phyloP scores from a whole-genome alignment of 1,140 invertebrate species.

The Drosophila quadrilineata region DNA sequence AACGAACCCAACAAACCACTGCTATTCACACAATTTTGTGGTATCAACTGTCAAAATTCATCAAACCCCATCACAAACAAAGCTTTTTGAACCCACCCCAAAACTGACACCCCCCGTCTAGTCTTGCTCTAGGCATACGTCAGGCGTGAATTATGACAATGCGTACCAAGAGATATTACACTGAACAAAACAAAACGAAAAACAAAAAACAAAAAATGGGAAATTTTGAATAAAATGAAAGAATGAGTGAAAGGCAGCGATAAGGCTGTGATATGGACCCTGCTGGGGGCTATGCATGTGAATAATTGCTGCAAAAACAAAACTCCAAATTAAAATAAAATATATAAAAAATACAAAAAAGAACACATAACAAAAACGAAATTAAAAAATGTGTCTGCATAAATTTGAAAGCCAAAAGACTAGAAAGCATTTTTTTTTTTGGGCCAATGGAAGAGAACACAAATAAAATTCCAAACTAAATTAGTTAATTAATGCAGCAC shows the following conservation, averaged over 20 bases:
- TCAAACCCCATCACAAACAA: conserved; percentile 57
- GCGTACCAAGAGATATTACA: background rate
- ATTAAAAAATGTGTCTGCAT: conserved; percentile 44
- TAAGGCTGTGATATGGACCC: conserved; percentile 45
- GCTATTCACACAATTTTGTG: conserved; percentile 28
- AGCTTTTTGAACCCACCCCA: conserved; percentile 1
- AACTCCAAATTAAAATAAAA: no score
- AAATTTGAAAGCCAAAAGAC: conserved; percentile 35
- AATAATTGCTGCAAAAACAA: conserved; percentile 49
- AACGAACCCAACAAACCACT: no score
- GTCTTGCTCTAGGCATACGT: conserved; percentile 22
- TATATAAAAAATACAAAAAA: conserved; percentile 25
- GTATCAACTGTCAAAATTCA: conserved; percentile 59
- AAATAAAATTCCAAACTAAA: conserved; percentile 63
- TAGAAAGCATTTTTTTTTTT: conserved; percentile 15
- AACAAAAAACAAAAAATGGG: conserved; percentile 1
- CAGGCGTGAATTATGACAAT: conserved; percentile 66
- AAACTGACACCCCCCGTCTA: conserved; percentile 8
- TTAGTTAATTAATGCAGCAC: conserved; percentile 73
- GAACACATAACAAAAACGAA: conserved; percentile 9
- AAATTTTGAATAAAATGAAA: no score
- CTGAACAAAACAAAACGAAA: no score
- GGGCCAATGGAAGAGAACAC: conserved; percentile 42
- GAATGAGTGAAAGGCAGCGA: conserved; percentile 61
- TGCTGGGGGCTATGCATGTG: conserved; percentile 37